Evolutionary conservation across 2,797 vertebrate species (phyloP), one percentile per base, ranked within the genome.

Genomic region (Sebastes matsubarae): DNA sequence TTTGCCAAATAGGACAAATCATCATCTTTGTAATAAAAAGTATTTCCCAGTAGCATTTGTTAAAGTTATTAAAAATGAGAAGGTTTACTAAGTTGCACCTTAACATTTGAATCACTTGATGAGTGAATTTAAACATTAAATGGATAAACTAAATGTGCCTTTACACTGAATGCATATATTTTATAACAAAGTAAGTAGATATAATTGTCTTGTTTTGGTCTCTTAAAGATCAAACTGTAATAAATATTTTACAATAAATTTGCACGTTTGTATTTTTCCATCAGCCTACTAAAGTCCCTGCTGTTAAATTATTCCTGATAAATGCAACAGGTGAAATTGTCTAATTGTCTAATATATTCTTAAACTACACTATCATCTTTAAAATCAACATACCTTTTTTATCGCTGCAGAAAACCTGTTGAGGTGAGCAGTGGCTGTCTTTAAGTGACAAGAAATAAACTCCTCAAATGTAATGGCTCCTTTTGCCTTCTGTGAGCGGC

Each of bases 401-500:
- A 55, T 79, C 54, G 79, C 76, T 82, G 75, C 74, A 88, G 81
- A 88, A 90, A 85, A 77, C 65, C 77, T 68, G 81, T 75, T 52
- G 82, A 79, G 82, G 69, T 87, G 86, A 83, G 66, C 46, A 75
- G 69, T 61, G 46, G 22, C 74, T 63, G 79, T 87, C 88, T 88
- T 87, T 78, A 81, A 83, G 82, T 83, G 88, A 80, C 80, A 75
- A 75, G 66, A 83, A 80, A 75, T 85, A 88, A 88, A 83, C 81
- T 81, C 65, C 84, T 79, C 81, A 88, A 86, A 75, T 91, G 84
- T 91, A 90, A 89, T 89, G 79, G 65, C 64, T 86, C 81, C 90
- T 91, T 82, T 87, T 91, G 81, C 81, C 90, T 91, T 82, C 87
- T 91, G 81, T 94, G 93, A 96, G 88, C 95, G 93, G 92, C 75